phyloP scores from a whole-genome alignment of 2,113 vertebrate species.

The Oxyura jamaicensis region DNA sequence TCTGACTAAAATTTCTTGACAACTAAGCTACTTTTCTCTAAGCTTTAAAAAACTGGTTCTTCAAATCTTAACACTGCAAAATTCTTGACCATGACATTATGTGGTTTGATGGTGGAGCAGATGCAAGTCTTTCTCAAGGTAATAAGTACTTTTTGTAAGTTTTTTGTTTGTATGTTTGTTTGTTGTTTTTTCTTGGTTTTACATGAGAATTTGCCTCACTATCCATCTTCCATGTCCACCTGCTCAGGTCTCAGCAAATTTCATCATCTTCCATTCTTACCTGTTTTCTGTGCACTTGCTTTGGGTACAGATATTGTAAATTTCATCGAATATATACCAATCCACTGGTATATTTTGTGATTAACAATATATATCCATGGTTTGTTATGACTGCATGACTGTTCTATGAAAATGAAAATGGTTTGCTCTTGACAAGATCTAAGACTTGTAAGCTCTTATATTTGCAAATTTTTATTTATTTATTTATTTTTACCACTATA shows the following conservation, averaged over 20 bases:
- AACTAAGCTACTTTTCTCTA: background rate
- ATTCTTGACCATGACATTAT: background rate
- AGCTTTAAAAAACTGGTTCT: background rate
- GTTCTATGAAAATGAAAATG: background rate
- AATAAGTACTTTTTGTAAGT: background rate
- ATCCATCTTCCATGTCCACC: background rate
- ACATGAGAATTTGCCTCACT: background rate
- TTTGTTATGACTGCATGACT: background rate
- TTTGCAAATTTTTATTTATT: background rate
- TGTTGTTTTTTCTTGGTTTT: background rate
- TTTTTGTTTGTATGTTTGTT: background rate
- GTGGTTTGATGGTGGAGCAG: background rate
- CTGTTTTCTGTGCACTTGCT: background rate
- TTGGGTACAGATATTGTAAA: background rate
- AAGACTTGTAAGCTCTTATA: background rate
- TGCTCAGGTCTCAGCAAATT: background rate
- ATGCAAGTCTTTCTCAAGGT: background rate
- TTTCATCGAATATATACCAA: background rate
- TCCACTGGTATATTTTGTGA: background rate
- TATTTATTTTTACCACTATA: background rate
- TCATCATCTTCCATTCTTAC: background rate
- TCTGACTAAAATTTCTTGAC: background rate
- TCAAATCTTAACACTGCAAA: background rate
- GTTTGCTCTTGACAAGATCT: background rate
- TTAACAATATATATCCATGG: background rate